Base-by-base conservation (phyloP, 2,113 vertebrate species). In the Bufo gargarizans region DNA sequence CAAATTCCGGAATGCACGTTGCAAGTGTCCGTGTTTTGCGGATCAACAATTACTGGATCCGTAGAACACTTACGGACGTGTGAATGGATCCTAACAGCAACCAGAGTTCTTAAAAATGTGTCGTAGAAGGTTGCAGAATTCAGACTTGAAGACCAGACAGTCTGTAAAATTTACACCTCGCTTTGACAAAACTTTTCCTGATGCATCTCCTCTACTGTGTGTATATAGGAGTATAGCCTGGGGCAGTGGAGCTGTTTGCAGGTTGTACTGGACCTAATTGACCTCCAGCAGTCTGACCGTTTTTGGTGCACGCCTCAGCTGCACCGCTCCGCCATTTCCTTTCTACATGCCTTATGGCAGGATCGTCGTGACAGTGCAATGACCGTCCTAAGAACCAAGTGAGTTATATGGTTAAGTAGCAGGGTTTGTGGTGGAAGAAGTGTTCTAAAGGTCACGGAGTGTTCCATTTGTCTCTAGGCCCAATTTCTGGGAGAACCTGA, bases 321-420 rank as follows among this genome's bases (percentile, higher is more conserved):
- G 71, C 98, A 99, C 89, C 95, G 97, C 0, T 97, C 98, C 0
- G 97, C 97, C 56, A 93, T 99, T 1, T 96, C 97, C 89, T 99
- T 99, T 92, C 95, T 99, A 47, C 97, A 99, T 0, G 98, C 98
- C 0, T 94, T 99, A 86, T 99, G 98, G 98, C 97, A 99, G 94
- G 98, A 99, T 91, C 97, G 98, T 0, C 92, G 98, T 0, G 97
- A 99, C 7, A 99, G 98, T 0, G 98, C 98, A 90, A 98, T 99
- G 94, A 95, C 98, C 0, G 97, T 99, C 12, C 94, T 99, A 58
- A 95, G 97, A 67, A 96, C 95, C 91, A 99, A 98, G 98, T 99
- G 89, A 93, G 96, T 93, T 55, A 0, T 61, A 56, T 43, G 16
- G 11, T 6, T n/a, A 53, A 14, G 14, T 16, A 56, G 49, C 59